These are phyloP conservation scores for Crotalus horridus DNA, from an alignment of 2,113 vertebrate species.

Conservation along the genomic window DNA sequence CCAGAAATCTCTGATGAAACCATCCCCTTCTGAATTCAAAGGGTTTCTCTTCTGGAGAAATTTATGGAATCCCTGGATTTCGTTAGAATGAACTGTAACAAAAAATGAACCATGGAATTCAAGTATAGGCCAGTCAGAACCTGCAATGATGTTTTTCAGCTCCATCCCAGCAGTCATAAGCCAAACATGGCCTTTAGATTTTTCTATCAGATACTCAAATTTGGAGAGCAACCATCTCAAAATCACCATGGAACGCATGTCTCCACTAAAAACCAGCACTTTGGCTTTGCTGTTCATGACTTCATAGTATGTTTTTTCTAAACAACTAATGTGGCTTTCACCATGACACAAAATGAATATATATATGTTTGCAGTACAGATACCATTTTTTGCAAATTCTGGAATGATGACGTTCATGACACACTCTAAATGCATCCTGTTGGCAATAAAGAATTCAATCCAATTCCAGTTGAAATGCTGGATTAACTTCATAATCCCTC, in stretches of 20 bases:
- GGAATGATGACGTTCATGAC: neutral
- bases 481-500: neutral
- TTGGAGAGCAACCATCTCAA: neutral
- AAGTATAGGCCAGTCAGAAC: too few species aligned
- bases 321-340: too few species aligned
- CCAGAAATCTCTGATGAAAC: neutral
- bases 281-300: neutral
- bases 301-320: neutral
- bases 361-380: neutral
- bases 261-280: neutral
- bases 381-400: neutral
- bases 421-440: neutral
- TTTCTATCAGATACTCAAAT: neutral
- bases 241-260: accelerated
- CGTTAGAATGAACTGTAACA: neutral
- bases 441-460: neutral
- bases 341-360: neutral
- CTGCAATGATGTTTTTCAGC: neutral
- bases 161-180: neutral
- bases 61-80: neutral
- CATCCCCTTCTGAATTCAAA: neutral
- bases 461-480: neutral
- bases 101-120: neutral
- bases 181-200: neutral
- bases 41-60: neutral